These are phyloP conservation scores for Pelecanus crispus DNA, from an alignment of 2,113 vertebrate genomes.

Conservation along the genomic window DNA sequence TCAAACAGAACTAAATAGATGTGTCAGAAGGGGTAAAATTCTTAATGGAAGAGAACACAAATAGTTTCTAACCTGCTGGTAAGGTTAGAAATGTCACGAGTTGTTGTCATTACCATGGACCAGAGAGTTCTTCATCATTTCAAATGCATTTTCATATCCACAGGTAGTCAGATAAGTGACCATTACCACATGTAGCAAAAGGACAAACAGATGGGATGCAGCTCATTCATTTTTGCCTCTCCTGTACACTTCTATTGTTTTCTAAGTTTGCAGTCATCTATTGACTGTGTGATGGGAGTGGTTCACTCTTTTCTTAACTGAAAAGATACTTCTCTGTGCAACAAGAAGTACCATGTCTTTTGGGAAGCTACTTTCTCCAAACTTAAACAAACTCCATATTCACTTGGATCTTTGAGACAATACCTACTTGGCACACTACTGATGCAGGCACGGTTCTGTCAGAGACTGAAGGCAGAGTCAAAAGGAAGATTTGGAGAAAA, in stretches of 20 bases:
- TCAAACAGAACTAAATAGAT: slow-evolving; percentile 79
- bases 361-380: neutral
- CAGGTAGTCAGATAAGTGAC: slow-evolving; percentile 79
- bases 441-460: neutral
- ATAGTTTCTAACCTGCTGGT: slow-evolving; percentile 79
- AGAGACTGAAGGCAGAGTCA: neutral
- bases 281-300: neutral
- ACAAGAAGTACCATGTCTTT: neutral
- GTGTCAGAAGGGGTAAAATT: slow-evolving; percentile 82
- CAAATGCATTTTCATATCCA: slow-evolving; percentile 78
- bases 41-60: slow-evolving; percentile 84
- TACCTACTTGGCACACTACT: neutral
- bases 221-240: slow-evolving; percentile 53
- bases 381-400: neutral
- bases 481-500: neutral
- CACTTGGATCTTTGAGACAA: neutral
- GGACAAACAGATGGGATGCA: slow-evolving; percentile 73
- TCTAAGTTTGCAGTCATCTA: slow-evolving; percentile 49
- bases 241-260: slow-evolving; percentile 36
- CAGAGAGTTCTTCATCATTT: slow-evolving; percentile 81
- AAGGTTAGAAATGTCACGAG: slow-evolving; percentile 77
- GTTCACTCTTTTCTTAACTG: slow-evolving; percentile 7
- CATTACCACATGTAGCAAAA: slow-evolving; percentile 73
- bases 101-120: slow-evolving; percentile 83
- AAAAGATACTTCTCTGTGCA: neutral